phyloP scores from a whole-genome alignment of 2,797 vertebrate species.

The Benthosema pterotum region DNA sequence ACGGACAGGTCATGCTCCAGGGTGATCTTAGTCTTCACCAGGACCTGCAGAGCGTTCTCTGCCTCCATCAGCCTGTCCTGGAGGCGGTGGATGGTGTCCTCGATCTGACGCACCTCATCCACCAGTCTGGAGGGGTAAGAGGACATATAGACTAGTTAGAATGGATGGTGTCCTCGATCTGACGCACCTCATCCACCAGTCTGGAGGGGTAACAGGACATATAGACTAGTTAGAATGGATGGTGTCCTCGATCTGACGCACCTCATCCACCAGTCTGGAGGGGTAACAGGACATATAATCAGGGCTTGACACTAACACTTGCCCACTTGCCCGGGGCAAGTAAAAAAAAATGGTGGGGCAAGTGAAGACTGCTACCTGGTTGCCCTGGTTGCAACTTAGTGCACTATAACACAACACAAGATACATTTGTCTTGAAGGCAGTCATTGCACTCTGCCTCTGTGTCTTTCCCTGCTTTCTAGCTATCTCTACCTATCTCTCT shows the following conservation, averaged over 20 bases:
- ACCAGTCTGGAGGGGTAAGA: slow-evolving; percentile 81
- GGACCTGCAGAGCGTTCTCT: slow-evolving; percentile 84
- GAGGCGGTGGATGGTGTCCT: slow-evolving; percentile 87
- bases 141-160: neutral
- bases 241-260: slow-evolving; percentile 89
- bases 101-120: slow-evolving; percentile 87
- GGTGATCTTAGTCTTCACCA: slow-evolving; percentile 86
- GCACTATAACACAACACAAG: too few species aligned
- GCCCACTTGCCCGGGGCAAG: too few species aligned
- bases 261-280: slow-evolving; percentile 87
- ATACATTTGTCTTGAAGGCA: too few species aligned
- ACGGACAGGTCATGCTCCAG: slow-evolving; percentile 90
- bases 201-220: slow-evolving; percentile 62
- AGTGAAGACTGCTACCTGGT: too few species aligned
- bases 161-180: slow-evolving; percentile 90
- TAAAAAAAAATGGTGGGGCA: too few species aligned
- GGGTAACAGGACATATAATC: too few species aligned
- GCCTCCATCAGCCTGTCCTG: slow-evolving; percentile 87
- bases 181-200: slow-evolving; percentile 87
- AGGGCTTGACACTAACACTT: too few species aligned
- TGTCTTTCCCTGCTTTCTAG: too few species aligned
- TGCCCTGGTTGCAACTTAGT: too few species aligned
- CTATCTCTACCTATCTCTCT: too few species aligned
- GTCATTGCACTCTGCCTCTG: too few species aligned
- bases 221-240: slow-evolving; percentile 70